Evolutionary conservation across 2,888 invertebrate species (phyloP).

Genomic region (Sminthurinus aureus): DNA sequence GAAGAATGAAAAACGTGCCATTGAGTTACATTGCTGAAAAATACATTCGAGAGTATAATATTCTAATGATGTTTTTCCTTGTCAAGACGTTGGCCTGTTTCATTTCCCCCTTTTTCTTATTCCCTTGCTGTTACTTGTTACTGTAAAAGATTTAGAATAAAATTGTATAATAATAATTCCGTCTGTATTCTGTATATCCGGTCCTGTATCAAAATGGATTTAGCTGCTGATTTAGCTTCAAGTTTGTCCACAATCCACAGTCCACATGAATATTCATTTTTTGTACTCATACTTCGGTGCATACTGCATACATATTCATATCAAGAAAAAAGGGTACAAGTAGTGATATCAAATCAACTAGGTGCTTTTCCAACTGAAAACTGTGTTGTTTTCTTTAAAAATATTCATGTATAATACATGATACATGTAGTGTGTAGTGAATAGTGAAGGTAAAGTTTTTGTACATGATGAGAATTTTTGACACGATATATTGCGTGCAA

Average conservation of each 20-base stretch:
- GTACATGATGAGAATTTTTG: slow-evolving; percentile 29
- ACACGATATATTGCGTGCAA: slow-evolving; percentile 45
- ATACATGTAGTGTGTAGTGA: not conserved
- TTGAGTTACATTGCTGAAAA: no score
- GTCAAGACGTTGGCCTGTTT: not conserved
- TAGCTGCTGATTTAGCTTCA: not conserved
- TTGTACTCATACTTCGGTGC: not conserved
- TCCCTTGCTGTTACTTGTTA: not conserved
- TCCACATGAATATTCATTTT: slow-evolving; percentile 16
- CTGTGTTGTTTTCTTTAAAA: slow-evolving; percentile 14
- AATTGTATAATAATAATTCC: no score
- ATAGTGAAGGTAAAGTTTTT: slow-evolving; percentile 8
- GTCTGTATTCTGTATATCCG: not conserved
- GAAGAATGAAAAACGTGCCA: no score
- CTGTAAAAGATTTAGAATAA: no score
- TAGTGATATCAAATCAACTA: not conserved
- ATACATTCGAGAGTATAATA: no score
- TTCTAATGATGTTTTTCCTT: not conserved
- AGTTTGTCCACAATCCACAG: slow-evolving; percentile 9
- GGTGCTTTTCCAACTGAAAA: not conserved
- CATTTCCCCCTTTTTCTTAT: not conserved
- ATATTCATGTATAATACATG: not conserved
- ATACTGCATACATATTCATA: not conserved
- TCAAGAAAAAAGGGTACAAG: not conserved
- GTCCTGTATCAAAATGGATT: not conserved